These are phyloP conservation scores for Drosophila mayaguana DNA, from an alignment of 2,888 invertebrate genomes.

Conservation along the genomic window DNA sequence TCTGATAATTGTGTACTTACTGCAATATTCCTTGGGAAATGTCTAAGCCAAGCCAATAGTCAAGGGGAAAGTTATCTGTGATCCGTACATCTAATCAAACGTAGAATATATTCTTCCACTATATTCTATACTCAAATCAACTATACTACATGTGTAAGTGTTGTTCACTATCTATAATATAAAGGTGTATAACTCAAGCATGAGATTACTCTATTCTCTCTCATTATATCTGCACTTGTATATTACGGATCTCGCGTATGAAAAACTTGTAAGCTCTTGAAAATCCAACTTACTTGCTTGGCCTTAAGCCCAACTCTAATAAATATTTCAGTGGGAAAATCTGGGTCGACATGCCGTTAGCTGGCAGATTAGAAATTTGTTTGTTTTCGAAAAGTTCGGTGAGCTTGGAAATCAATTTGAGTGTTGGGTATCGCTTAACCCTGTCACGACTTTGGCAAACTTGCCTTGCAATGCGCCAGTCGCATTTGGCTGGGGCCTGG, in stretches of 20 bases:
- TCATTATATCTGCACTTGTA: not conserved
- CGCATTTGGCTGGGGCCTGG: slow-evolving; percentile 27
- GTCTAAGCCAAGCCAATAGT: no score
- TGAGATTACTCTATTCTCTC: not conserved
- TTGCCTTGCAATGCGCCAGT: not conserved
- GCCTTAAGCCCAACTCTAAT: not conserved
- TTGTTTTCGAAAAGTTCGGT: not conserved
- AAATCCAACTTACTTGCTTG: not conserved
- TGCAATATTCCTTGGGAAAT: no score
- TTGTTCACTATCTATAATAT: not conserved
- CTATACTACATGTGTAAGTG: no score
- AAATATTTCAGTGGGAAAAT: not conserved
- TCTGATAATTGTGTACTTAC: no score
- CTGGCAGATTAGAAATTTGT: slow-evolving; percentile 7
- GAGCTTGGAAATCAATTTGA: slow-evolving; percentile 25
- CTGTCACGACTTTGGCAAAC: slow-evolving; percentile 41
- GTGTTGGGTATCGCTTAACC: slow-evolving; percentile 34
- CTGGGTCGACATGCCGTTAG: not conserved
- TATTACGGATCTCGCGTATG: not conserved
- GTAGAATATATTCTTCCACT: no score
- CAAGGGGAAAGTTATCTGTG: no score
- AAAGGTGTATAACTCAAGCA: not conserved
- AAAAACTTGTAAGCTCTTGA: not conserved
- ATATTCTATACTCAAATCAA: no score
- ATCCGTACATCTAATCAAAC: no score